Conservation (phyloP, 2,888 invertebrate genomes). For the Philereme vetulata region DNA sequence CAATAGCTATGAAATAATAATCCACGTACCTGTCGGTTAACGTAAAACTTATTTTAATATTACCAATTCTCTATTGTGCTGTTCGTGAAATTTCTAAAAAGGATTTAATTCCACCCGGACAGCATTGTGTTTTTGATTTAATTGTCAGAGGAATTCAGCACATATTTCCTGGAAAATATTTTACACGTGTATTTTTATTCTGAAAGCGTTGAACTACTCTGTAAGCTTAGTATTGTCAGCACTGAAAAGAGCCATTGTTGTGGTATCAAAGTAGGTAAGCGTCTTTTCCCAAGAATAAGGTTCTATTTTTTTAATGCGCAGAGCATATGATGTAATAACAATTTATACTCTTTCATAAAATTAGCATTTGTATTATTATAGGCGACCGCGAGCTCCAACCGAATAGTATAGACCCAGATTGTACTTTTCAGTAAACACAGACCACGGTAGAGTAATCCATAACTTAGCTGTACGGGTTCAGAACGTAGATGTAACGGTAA, state of each 20-base stretch:
- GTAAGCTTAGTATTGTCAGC: slow-evolving; percentile 27
- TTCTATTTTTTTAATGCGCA: not conserved
- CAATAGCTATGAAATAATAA: slow-evolving; percentile 16
- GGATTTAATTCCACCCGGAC: slow-evolving; percentile 30
- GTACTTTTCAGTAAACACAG: no score
- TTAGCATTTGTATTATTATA: no score
- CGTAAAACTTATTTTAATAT: slow-evolving; percentile 21
- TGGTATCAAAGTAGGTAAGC: slow-evolving; percentile 11
- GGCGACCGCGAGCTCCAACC: no score
- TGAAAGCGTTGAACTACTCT: slow-evolving; percentile 25
- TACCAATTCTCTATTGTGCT: slow-evolving; percentile 26
- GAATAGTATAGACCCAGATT: no score
- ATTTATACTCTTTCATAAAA: no score
- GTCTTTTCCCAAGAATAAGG: not conserved
- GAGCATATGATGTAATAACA: no score
- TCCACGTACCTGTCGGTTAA: slow-evolving; percentile 13
- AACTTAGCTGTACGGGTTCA: no score
- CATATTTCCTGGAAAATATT: slow-evolving; percentile 38
- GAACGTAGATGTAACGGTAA: no score
- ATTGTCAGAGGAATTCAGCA: slow-evolving; percentile 32
- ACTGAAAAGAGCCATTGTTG: slow-evolving; percentile 21
- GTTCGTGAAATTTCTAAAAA: slow-evolving; percentile 20
- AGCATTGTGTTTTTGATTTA: slow-evolving; percentile 38
- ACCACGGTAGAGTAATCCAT: no score
- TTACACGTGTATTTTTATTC: slow-evolving; percentile 44